phyloP scores from a whole-genome alignment of 2,113 vertebrate genomes.

The Isurus oxyrinchus region DNA sequence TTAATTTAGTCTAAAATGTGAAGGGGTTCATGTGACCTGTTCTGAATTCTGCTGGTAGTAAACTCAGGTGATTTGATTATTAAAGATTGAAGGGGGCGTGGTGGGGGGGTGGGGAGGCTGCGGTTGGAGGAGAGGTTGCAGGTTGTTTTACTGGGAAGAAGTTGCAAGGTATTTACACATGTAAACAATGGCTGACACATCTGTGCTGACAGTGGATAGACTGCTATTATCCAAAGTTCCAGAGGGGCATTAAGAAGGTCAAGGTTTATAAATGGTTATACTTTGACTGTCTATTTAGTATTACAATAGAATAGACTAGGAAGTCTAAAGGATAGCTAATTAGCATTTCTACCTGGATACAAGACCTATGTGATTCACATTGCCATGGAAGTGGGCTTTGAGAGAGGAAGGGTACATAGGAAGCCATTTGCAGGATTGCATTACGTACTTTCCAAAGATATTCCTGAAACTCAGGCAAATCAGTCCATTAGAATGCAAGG shows the following conservation, averaged over 20 bases:
- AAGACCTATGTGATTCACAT: background rate
- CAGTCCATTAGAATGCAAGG: too few species aligned
- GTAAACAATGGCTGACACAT: background rate
- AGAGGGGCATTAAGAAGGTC: background rate
- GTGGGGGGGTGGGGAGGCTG: too few species aligned
- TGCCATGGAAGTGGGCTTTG: background rate
- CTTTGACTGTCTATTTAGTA: background rate
- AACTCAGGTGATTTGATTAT: too few species aligned
- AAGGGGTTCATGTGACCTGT: too few species aligned
- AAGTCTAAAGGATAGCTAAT: background rate
- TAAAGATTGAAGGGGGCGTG: too few species aligned
- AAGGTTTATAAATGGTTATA: background rate
- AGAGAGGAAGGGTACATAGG: background rate
- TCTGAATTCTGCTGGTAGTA: too few species aligned
- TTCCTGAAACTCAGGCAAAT: too few species aligned
- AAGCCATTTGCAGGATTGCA: background rate
- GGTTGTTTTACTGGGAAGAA: too few species aligned
- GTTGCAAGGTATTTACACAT: background rate
- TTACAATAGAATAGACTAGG: background rate
- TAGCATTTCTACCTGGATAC: background rate
- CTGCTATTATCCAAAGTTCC: background rate
- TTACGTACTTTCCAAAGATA: too few species aligned
- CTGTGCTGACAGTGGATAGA: background rate
- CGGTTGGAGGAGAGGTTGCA: too few species aligned
- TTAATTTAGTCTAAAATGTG: too few species aligned